phyloP scores from a whole-genome alignment of 2,113 vertebrate genomes.

The Jaculus jaculus region DNA sequence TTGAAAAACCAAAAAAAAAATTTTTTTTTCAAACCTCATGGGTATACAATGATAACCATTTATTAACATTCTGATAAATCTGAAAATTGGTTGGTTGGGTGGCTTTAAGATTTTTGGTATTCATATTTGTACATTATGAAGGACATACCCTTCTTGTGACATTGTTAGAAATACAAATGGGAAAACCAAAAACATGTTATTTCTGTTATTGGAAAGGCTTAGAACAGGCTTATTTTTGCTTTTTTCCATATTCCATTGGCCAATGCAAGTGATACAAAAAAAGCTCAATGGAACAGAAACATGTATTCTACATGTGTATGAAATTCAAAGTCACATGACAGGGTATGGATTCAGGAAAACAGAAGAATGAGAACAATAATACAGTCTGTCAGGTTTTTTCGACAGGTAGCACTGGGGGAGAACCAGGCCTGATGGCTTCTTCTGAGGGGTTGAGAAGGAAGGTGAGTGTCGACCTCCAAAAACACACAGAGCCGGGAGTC shows the following conservation, averaged over 20 bases:
- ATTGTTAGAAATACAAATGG: not conserved
- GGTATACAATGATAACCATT: not conserved
- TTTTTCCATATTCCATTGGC: constrained; percentile 2
- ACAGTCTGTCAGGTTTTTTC: too few relatives aligned
- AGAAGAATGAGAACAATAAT: not conserved
- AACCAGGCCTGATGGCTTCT: too few relatives aligned
- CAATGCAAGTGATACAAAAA: not conserved
- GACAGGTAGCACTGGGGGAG: too few relatives aligned
- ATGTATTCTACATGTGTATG: not conserved
- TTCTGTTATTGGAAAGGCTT: not conserved
- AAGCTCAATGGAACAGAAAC: constrained; percentile 33
- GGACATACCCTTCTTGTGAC: not conserved
- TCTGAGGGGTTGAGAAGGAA: too few relatives aligned
- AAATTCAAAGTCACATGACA: constrained; percentile 25
- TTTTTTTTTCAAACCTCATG: not conserved
- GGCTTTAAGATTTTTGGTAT: not conserved
- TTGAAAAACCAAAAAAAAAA: too few relatives aligned
- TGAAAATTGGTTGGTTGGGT: not conserved
- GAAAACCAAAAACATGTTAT: not conserved
- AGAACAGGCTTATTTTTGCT: not conserved
- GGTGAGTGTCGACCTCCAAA: too few relatives aligned
- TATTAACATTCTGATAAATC: not conserved
- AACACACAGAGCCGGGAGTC: too few relatives aligned
- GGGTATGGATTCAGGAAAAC: not conserved
- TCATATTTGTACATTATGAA: constrained; percentile 12